Conservation (phyloP, 2,888 invertebrate genomes). For the Drosophila meridionalis region DNA sequence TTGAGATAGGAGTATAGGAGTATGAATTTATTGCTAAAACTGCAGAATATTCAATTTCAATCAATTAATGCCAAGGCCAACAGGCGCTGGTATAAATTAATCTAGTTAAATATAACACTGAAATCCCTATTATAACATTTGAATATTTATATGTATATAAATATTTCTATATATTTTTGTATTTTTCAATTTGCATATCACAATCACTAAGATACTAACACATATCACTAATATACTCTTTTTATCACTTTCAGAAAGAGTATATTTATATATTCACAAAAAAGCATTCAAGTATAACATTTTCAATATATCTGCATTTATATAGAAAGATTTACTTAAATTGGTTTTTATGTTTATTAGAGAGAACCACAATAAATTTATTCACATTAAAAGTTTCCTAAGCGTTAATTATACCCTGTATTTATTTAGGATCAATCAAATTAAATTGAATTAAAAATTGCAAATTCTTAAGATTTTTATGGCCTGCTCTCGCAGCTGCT, state of each 20-base stretch:
- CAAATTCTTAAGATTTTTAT: constrained; percentile 21
- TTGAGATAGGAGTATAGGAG: too few relatives aligned
- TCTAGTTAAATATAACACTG: too few relatives aligned
- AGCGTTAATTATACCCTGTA: constrained; percentile 25
- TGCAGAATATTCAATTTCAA: too few relatives aligned
- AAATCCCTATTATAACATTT: too few relatives aligned
- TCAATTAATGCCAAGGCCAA: too few relatives aligned
- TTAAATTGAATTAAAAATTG: constrained; percentile 27
- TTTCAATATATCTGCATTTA: constrained; percentile 6
- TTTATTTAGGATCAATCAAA: constrained; percentile 39
- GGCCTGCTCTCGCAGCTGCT: constrained; percentile 16
- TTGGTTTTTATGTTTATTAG: constrained; percentile 9
- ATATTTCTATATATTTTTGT: too few relatives aligned
- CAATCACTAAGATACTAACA: too few relatives aligned
- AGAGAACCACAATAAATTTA: constrained; percentile 4
- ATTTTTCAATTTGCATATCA: too few relatives aligned
- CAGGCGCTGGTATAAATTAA: too few relatives aligned
- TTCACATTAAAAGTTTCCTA: constrained; percentile 16
- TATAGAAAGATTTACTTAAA: background rate
- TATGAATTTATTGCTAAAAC: too few relatives aligned
- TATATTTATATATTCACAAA: background rate
- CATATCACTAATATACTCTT: too few relatives aligned
- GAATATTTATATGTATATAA: too few relatives aligned
- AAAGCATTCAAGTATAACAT: constrained; percentile 11
- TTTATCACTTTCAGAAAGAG: background rate